Evolutionary conservation across 1,140 invertebrate species (phyloP).

Genomic region (Acromyrmex heyeri): DNA sequence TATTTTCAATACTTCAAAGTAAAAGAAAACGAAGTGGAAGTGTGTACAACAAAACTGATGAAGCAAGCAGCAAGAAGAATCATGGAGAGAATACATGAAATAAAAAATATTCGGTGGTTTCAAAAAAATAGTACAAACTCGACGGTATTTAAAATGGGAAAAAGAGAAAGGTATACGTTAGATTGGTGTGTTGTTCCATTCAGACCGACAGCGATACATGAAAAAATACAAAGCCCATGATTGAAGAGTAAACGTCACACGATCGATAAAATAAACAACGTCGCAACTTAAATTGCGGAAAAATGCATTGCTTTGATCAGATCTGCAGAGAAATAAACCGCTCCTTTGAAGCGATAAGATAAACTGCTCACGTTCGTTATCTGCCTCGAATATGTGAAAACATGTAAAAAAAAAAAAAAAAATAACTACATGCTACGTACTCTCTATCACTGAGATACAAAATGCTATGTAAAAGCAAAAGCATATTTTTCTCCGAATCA

Average conservation of each 20-base stretch:
- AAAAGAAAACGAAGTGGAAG: slow-evolving; percentile 3
- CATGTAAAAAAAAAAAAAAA: slow-evolving; percentile 14
- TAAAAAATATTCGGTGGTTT: slow-evolving; percentile 47
- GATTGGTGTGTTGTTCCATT: slow-evolving; percentile 22
- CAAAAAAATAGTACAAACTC: not conserved
- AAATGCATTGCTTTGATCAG: slow-evolving; percentile 25
- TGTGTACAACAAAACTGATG: slow-evolving; percentile 4
- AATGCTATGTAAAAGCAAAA: not conserved
- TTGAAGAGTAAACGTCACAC: slow-evolving; percentile 3
- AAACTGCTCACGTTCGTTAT: slow-evolving; percentile 32
- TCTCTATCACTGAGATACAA: not conserved
- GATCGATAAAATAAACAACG: slow-evolving; percentile 45
- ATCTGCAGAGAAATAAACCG: slow-evolving; percentile 35
- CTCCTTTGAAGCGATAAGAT: slow-evolving; percentile 39
- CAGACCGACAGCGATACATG: not conserved
- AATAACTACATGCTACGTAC: not conserved
- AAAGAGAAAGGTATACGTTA: not conserved
- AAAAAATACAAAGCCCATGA: slow-evolving; percentile 34
- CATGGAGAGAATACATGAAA: not conserved
- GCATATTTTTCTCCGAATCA: not conserved
- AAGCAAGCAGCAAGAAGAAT: not conserved
- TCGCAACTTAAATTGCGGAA: slow-evolving; percentile 27
- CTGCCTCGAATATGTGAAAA: slow-evolving; percentile 20
- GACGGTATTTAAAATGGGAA: slow-evolving; percentile 6
- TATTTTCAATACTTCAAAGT: not conserved